Conservation (phyloP, 1,140 invertebrate genomes). For the Drosophila ogumai region DNA sequence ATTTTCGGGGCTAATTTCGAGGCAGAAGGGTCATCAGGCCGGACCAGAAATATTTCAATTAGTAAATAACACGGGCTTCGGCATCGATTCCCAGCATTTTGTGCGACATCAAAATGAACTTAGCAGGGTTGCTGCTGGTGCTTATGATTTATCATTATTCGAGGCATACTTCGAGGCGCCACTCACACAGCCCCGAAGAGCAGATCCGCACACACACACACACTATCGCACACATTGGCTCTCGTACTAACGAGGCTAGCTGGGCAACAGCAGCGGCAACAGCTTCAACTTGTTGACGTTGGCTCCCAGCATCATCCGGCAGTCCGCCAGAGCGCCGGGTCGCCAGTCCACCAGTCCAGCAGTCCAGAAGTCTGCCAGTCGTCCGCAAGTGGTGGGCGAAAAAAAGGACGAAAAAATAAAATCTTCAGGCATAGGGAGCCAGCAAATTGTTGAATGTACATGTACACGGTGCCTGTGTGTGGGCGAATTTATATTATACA, state of each 20-base stretch:
- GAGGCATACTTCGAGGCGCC: conserved; percentile 39
- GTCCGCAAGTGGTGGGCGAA: conserved; percentile 67
- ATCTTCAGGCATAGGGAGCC: conserved; percentile 70
- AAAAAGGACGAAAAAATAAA: conserved; percentile 45
- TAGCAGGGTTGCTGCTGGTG: conserved; percentile 21
- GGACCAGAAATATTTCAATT: conserved; percentile 38
- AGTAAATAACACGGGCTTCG: conserved; percentile 20
- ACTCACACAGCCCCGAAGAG: conserved; percentile 4
- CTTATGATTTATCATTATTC: conserved; percentile 54
- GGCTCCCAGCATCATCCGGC: conserved; percentile 52
- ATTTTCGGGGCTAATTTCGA: conserved; percentile 45
- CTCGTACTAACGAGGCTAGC: conserved; percentile 39
- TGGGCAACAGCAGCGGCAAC: conserved; percentile 62
- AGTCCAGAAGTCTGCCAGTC: conserved; percentile 3
- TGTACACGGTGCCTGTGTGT: conserved; percentile 43
- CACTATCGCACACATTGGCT: conserved; percentile 6
- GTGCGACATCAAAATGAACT: conserved; percentile 50
- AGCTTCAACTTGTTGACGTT: conserved; percentile 82
- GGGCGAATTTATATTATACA: conserved; percentile 58
- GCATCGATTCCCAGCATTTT: conserved; percentile 33
- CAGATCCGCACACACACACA: conserved; percentile 1
- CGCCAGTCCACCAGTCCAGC: background rate
- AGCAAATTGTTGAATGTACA: conserved; percentile 82
- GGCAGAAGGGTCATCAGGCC: conserved; percentile 14
- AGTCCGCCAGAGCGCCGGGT: conserved; percentile 14